Base-by-base conservation (phyloP, 2,888 invertebrate species). In the Heliconius erato region DNA sequence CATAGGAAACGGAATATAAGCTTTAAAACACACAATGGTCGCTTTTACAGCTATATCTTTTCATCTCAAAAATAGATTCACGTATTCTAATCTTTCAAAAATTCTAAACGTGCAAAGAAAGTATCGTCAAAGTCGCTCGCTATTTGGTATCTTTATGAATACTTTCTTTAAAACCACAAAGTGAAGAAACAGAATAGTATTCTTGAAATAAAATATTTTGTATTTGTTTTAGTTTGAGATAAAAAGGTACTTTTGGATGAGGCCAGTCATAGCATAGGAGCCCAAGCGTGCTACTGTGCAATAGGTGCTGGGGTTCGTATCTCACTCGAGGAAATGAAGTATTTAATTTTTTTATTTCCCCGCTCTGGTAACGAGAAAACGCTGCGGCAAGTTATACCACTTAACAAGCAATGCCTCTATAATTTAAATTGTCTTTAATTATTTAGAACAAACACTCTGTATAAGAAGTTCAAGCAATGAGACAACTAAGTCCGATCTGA, bases 401-500 rank as follows among this genome's bases (percentile, higher is more conserved):
- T 23, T 23, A 54, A 9, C 2, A 54, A 7, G 23, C 54, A 54
- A 54, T 54, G 9, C 54, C 3, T 54, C 9, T 3, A 54, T 0
- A 54, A 9, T 23, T 54, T 54, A 54, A 63, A 63, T n/a, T 63
- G 4, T 63, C 11, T n/a, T n/a, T 63, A 11, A 63, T 3, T n/a
- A 63, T 63, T n/a, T n/a, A 12, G 6, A 19, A n/a, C 2, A 7
- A 80, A 40, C 80, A 76, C 19, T 0, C 80, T 76, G 76, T 81
- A 76, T 81, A 80, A 59, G 3, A 19, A 74, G 23, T 59, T 74
- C 35, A 49, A 81, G 68, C 67, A 76, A 76, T 69, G 74, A 76
- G 80, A 74, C 68, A 76, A 81, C 49, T 76, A 67, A n/a, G 49
- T 74, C 16, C 65, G 74, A 74, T 80, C 74, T 26, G 74, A 81